phyloP scores from a whole-genome alignment of 1,140 invertebrate genomes.

The Lordiphosa clarofinis region DNA sequence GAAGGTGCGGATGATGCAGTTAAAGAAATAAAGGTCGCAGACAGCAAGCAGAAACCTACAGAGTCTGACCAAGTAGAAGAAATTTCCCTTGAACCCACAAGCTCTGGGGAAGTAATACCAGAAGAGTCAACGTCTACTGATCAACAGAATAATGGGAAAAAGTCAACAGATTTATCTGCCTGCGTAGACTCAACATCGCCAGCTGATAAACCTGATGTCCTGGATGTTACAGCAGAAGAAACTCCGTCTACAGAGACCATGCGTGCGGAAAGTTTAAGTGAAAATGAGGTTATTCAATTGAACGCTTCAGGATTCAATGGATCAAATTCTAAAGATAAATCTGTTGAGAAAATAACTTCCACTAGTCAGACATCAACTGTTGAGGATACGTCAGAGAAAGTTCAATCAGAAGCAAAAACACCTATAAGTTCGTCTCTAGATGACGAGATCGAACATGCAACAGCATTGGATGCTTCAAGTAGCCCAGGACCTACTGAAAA shows the following conservation, averaged over 20 bases:
- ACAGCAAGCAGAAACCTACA: background rate
- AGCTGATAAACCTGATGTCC: too few relatives aligned
- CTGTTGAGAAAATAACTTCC: background rate
- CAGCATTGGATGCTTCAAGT: too few relatives aligned
- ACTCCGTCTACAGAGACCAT: background rate
- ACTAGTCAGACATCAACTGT: too few relatives aligned
- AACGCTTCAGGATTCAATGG: constrained; percentile 5
- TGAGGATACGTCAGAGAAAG: too few relatives aligned
- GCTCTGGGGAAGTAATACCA: background rate
- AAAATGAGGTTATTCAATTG: constrained; percentile 7
- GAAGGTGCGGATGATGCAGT: too few relatives aligned
- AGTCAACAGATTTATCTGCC: background rate
- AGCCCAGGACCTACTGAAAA: too few relatives aligned
- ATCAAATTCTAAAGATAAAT: background rate
- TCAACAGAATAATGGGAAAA: background rate
- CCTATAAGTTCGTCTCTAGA: too few relatives aligned
- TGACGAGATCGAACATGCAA: too few relatives aligned
- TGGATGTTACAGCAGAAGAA: background rate
- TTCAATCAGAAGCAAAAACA: too few relatives aligned
- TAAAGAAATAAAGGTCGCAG: too few relatives aligned
- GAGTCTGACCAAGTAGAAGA: background rate
- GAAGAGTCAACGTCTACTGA: background rate
- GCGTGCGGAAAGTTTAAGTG: background rate
- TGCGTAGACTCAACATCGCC: background rate
- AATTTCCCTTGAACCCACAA: background rate